Evolutionary conservation across 2,113 vertebrate species (phyloP), one percentile per base, ranked within the genome.

Genomic region (Nesoenas mayeri): DNA sequence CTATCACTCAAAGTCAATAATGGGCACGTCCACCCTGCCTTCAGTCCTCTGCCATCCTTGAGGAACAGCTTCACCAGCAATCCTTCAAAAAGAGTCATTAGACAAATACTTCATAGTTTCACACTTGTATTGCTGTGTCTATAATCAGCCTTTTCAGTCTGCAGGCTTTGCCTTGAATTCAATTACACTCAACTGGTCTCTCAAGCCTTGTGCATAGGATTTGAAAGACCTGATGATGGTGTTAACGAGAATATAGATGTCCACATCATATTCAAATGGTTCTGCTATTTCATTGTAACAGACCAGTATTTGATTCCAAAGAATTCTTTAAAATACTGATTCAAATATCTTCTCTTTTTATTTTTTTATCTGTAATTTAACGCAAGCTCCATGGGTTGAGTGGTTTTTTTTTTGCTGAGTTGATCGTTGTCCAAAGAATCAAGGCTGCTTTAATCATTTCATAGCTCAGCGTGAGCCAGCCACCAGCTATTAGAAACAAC

Each of bases 371-470:
- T 69, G 18, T 32, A 48, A 29, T 86, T 86, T 73, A 51, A 78
- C 11, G 32, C 10, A 34, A 66, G 54, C 42, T 78, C 50, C 34
- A 7, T 8, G 16, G 66, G 26, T 13, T 48, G 26, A 4, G 1
- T 25, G 38, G 0, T 3, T 12, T n/a, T 44, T 31, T 77, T 83
- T 56, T 48, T 47, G 7, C 70, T 40, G 54, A 64, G 85, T 25
- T 78, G 61, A 48, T 79, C 42, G 20, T 42, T 79, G 66, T 78
- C 85, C 65, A 79, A 67, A 73, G 72, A 69, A 69, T 69, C 42
- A n/a, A 48, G 86, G n/a, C 77, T 74, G 77, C 61, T 89, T 95
- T 89, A 89, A 92, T 86, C 77, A 79, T 86, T 82, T 64, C 66
- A 19, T 53, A 73, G 9, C 90, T 85, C 86, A 86, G 90, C 10